Percentiles rank a stretch among this genome's conserved stretches.
Evolutionary conservation across 2,797 vertebrate species (phyloP).

Genomic region (Danionella dracula): DNA sequence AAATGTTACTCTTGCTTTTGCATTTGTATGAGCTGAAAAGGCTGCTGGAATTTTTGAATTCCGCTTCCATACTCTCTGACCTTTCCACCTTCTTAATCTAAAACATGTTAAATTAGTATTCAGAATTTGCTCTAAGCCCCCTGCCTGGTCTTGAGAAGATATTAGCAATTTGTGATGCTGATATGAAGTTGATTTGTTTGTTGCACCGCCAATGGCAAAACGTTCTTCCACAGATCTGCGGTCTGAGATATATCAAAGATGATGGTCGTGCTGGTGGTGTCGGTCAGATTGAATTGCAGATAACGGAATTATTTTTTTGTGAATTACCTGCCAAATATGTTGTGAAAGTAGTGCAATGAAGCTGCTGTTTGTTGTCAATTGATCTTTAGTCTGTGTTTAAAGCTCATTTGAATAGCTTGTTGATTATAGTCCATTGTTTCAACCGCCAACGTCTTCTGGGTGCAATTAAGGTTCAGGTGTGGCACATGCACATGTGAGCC

Average conservation of each 20-base stretch:
- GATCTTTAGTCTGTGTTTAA: neutral
- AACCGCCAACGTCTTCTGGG: neutral
- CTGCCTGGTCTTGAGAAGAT: neutral
- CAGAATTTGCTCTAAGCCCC: neutral
- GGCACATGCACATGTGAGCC: neutral
- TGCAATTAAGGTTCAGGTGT: neutral
- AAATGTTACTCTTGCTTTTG: neutral
- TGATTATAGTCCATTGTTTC: neutral
- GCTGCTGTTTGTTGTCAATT: too few relatives aligned
- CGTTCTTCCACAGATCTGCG: neutral
- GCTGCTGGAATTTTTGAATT: neutral
- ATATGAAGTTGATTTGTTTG: neutral
- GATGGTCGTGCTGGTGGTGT: neutral
- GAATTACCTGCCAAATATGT: too few relatives aligned
- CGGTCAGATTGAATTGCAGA: neutral
- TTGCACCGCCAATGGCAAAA: neutral
- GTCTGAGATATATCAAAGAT: neutral
- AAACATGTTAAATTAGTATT: slow-evolving; percentile 13
- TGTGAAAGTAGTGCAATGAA: too few relatives aligned
- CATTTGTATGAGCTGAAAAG: neutral
- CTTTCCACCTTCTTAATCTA: neutral
- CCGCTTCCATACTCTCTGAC: neutral
- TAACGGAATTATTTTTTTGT: neutral
- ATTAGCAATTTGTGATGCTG: neutral
- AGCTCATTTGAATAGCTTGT: neutral